phyloP scores from a whole-genome alignment of 2,888 invertebrate genomes.

The Lasioglossum vierecki region DNA sequence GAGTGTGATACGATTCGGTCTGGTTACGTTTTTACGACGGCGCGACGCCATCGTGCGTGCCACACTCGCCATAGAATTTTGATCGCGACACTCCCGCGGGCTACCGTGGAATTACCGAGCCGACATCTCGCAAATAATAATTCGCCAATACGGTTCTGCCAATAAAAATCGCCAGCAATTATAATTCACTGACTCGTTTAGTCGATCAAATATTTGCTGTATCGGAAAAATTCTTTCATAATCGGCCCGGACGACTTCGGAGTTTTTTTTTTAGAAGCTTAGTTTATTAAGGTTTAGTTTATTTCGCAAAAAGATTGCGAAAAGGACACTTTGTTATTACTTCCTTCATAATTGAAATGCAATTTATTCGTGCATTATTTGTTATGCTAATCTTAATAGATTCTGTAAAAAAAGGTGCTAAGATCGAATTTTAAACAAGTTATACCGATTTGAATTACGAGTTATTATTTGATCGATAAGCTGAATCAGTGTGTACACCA shows the following conservation, averaged over 20 bases:
- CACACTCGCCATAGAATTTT: background rate
- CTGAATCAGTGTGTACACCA: background rate
- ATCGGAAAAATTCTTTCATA: background rate
- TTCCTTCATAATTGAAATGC: background rate
- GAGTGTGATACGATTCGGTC: constrained; percentile 62
- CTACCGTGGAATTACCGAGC: background rate
- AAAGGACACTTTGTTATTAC: no score
- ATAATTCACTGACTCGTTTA: background rate
- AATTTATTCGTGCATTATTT: background rate
- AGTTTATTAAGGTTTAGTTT: background rate
- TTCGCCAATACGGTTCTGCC: background rate
- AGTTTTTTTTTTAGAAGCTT: background rate
- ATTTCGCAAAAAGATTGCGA: background rate
- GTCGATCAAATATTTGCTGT: background rate
- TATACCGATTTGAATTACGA: background rate
- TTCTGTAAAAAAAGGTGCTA: background rate
- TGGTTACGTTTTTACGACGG: constrained; percentile 49
- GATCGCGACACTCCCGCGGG: background rate
- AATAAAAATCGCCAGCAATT: background rate
- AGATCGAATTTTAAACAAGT: background rate
- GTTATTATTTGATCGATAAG: background rate
- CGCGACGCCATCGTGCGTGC: constrained; percentile 1
- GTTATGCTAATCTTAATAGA: background rate
- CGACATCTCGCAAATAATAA: constrained; percentile 1
- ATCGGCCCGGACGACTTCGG: background rate